Evolutionary conservation across 2,888 invertebrate species (phyloP).

Genomic region (Melieria picta): DNA sequence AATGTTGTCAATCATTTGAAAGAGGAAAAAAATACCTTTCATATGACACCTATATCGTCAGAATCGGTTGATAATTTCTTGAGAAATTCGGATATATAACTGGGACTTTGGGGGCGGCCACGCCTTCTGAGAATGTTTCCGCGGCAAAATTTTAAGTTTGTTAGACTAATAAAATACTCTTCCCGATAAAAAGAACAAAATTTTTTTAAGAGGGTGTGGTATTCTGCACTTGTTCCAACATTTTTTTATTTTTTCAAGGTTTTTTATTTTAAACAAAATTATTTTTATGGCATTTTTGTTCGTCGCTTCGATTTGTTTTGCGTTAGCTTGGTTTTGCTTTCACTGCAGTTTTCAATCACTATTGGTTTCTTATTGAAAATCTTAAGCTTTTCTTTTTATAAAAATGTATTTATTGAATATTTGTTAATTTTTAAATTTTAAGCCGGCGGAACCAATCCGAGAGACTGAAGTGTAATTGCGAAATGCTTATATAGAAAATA

Average conservation of each 20-base stretch:
- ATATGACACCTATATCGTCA: no score
- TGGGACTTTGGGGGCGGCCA: no score
- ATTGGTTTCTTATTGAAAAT: neutral
- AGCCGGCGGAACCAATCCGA: slow-evolving; percentile 80
- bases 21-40: no score
- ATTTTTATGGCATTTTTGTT: neutral
- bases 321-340: slow-evolving; percentile 11
- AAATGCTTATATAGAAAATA: slow-evolving; percentile 19
- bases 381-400: slow-evolving; percentile 13
- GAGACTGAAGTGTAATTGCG: slow-evolving; percentile 76
- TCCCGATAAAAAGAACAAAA: no score
- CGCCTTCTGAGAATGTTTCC: no score
- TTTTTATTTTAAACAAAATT: neutral
- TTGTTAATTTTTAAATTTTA: slow-evolving; percentile 68
- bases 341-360: neutral
- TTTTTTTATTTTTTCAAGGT: neutral
- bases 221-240: no score
- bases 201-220: no score
- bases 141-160: no score
- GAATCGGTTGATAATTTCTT: no score
- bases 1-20: no score
- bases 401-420: slow-evolving; percentile 55
- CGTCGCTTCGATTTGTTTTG: slow-evolving; percentile 1
- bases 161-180: no score
- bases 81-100: no score